Evolutionary conservation across 2,797 vertebrate species (phyloP), one percentile per base, ranked within the genome.

Genomic region (Lacerta agilis): DNA sequence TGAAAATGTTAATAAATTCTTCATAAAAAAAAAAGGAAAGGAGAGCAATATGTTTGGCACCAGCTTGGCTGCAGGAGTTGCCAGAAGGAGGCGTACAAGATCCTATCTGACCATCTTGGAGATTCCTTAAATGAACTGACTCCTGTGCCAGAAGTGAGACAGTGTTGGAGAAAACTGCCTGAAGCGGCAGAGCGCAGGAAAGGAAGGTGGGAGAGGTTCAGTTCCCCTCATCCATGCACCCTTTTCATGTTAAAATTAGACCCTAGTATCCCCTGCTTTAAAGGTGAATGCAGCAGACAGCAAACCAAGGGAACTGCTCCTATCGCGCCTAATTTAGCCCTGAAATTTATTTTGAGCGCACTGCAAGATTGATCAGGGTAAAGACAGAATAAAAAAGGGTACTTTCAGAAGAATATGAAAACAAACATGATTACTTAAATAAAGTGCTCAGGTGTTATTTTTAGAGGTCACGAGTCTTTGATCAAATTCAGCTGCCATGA

Each of bases 401-500:
- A 77, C 15, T 33, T 36, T 88, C 49, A 2, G 29, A 86, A 88
- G 9, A 61, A 9, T 71, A 23, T 49, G 29, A 43, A 87, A 82
- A 82, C 9, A 82, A 64, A 38, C 38, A 43, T 0, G n/a, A 41
- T 55, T 25, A 43, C 8, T 88, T 69, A 58, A 78, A 58, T 69
- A 38, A 55, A 43, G 78, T 69, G 82, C 90, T 61, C 36, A 3
- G 81, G 8, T 67, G 25, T 2, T 41, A 20, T 6, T 9, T 87
- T 85, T 89, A 85, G 72, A 84, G 69, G 69, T 20, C 5, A 45
- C 69, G 76, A 49, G n/a, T 29, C 61, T 55, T 43, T 41, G 27
- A 77, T 91, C 49, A 78, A 72, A 88, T 20, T 61, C 79, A 80
- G 11, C 79, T 8, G 13, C 4, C 18, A 91, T 38, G 66, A 80